phyloP scores from a whole-genome alignment of 2,797 vertebrate species.

The Lepilemur septentrionalis region DNA sequence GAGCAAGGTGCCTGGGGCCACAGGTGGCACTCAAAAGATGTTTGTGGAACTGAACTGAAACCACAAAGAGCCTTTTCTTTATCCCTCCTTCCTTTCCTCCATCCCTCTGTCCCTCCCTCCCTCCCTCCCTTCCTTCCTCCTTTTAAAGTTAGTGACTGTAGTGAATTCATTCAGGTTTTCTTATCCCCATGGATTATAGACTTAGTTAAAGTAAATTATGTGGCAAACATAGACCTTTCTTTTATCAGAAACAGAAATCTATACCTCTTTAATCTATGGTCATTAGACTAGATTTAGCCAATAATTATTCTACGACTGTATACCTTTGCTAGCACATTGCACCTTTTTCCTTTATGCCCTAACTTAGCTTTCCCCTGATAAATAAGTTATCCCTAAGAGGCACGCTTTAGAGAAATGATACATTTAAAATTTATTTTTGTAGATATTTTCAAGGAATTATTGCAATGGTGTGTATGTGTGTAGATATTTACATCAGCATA shows the following conservation, averaged over 20 bases:
- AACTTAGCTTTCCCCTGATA: neutral
- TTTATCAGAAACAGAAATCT: neutral
- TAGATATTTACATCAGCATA: neutral
- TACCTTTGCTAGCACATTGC: neutral
- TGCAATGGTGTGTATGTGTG: neutral
- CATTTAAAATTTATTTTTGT: slow-evolving; percentile 28
- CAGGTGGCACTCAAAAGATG: neutral
- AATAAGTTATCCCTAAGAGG: neutral
- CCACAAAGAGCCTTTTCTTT: neutral
- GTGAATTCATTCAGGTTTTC: neutral
- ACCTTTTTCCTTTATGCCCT: neutral
- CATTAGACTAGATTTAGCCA: neutral
- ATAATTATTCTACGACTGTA: neutral
- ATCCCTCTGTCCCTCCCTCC: neutral
- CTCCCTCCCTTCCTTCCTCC: neutral
- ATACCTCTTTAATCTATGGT: neutral
- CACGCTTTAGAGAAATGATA: slow-evolving; percentile 9
- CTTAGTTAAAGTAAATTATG: neutral
- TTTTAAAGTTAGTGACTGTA: neutral
- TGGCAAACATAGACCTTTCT: neutral
- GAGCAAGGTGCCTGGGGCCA: neutral
- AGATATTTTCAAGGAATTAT: slow-evolving; percentile 16
- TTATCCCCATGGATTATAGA: neutral
- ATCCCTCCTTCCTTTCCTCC: neutral
- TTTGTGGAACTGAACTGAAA: neutral